These are phyloP conservation scores for Coendou prehensilis DNA, from an alignment of 2,797 vertebrate species.

Conservation along the genomic window DNA sequence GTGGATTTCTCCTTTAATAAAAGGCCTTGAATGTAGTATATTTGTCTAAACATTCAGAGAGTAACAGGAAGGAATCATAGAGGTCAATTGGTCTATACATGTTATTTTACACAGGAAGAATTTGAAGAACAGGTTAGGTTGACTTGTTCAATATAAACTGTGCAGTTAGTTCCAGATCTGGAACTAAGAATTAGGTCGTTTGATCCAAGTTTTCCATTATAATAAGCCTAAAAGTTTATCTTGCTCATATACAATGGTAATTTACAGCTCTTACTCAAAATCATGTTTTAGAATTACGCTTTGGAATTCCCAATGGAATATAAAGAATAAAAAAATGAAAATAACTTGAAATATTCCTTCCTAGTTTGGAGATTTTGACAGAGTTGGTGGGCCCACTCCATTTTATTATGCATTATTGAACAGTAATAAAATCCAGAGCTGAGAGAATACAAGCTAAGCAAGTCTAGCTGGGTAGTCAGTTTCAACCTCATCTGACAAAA, in stretches of 20 bases:
- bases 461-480: slow-evolving; percentile 17
- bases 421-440: slow-evolving; percentile 57
- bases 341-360: neutral
- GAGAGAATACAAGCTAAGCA: slow-evolving; percentile 60
- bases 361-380: slow-evolving; percentile 49
- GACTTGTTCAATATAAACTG: slow-evolving; percentile 43
- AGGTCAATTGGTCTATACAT: neutral
- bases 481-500: slow-evolving; percentile 64
- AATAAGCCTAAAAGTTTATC: slow-evolving; percentile 8
- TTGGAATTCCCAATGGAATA: slow-evolving; percentile 56
- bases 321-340: slow-evolving; percentile 50
- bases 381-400: neutral
- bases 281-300: neutral
- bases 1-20: slow-evolving; percentile 39
- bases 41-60: slow-evolving; percentile 45
- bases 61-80: neutral
- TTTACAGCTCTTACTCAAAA: slow-evolving; percentile 56
- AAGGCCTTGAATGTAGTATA: neutral
- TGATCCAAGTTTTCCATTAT: slow-evolving; percentile 11
- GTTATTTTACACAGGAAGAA: slow-evolving; percentile 27
- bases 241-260: slow-evolving; percentile 36
- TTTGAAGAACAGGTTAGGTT: neutral
- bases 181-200: neutral
- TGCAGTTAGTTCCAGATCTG: slow-evolving; percentile 20
- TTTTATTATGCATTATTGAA: slow-evolving; percentile 67